A percentile compares a stretch with the other conserved stretches of the same genome.
Conservation (phyloP, 2,888 invertebrate species). For the Parnassius mnemosyne region DNA sequence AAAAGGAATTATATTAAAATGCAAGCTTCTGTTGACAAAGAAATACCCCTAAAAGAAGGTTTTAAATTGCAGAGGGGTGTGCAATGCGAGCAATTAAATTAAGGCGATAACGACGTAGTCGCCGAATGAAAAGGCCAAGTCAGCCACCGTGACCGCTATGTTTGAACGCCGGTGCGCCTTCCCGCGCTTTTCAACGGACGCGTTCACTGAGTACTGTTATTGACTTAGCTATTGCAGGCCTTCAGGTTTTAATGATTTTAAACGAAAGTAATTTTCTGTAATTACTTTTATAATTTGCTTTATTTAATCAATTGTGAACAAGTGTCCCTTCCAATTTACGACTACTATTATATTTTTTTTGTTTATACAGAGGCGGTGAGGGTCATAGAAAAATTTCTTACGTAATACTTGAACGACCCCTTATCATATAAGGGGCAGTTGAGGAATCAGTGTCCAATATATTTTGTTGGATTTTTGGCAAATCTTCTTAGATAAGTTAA, state of each 20-base stretch:
- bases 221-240: slow-evolving; percentile 12
- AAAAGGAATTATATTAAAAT: slow-evolving; percentile 11
- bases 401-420: too few species aligned
- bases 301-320: not conserved
- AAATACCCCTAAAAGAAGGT: slow-evolving; percentile 19
- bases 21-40: slow-evolving; percentile 19
- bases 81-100: slow-evolving; percentile 43
- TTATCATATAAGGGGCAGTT: too few species aligned
- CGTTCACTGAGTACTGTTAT: slow-evolving; percentile 22
- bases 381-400: too few species aligned
- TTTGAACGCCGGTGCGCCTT: slow-evolving; percentile 26
- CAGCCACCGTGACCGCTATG: slow-evolving; percentile 34
- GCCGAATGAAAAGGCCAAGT: slow-evolving; percentile 32
- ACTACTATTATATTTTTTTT: too few species aligned
- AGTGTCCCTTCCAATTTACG: too few species aligned
- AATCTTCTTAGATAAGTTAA: too few species aligned
- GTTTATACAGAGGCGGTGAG: too few species aligned
- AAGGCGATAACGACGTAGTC: slow-evolving; percentile 38
- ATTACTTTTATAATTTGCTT: slow-evolving; percentile 16
- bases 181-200: slow-evolving; percentile 29
- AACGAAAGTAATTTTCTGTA: slow-evolving; percentile 13
- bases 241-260: slow-evolving; percentile 6
- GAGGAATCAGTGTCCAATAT: too few species aligned
- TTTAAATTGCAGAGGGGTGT: slow-evolving; percentile 34
- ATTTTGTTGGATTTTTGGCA: too few species aligned